Percentiles rank a stretch among this genome's conserved stretches.
phyloP scores from a whole-genome alignment of 2,888 invertebrate genomes.

The Cataglyphis rosenhaueri region DNA sequence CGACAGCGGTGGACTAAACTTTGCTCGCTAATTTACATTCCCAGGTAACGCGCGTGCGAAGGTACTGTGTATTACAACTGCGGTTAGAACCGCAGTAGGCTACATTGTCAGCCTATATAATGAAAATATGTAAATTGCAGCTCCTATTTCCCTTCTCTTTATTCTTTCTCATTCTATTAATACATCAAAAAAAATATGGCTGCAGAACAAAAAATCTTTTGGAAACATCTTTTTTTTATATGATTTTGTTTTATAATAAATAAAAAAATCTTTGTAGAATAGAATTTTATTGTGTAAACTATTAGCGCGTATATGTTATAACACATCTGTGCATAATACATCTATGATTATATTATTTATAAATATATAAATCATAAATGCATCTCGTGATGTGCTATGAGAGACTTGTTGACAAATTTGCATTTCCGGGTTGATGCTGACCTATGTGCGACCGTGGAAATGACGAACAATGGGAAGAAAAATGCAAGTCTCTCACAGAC shows the following conservation, averaged over 20 bases:
- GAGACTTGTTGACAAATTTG: constrained; percentile 34
- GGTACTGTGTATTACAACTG: not conserved
- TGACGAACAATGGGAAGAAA: constrained; percentile 17
- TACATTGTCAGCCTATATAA: not conserved
- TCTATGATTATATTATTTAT: not conserved
- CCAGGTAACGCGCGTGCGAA: not conserved
- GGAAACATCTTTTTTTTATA: not conserved
- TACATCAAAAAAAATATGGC: not conserved
- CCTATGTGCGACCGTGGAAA: constrained; percentile 32
- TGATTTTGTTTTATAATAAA: not conserved
- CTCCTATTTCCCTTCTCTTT: not conserved
- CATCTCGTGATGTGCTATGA: not conserved
- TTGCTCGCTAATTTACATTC: not conserved
- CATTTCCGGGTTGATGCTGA: constrained; percentile 8
- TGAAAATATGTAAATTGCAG: not conserved
- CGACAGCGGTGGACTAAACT: constrained; percentile 16
- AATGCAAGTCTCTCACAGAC: constrained; percentile 44
- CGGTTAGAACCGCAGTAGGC: not conserved
- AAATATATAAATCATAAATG: constrained; percentile 18
- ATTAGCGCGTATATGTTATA: not conserved
- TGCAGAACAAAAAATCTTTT: not conserved
- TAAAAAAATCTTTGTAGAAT: not conserved
- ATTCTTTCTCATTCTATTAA: not conserved
- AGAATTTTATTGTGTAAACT: not conserved
- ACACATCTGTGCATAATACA: not conserved